Evolutionary conservation across 2,797 vertebrate genomes (phyloP), one percentile per base, ranked within the genome.

Genomic region (Toxotes lorentzi): DNA sequence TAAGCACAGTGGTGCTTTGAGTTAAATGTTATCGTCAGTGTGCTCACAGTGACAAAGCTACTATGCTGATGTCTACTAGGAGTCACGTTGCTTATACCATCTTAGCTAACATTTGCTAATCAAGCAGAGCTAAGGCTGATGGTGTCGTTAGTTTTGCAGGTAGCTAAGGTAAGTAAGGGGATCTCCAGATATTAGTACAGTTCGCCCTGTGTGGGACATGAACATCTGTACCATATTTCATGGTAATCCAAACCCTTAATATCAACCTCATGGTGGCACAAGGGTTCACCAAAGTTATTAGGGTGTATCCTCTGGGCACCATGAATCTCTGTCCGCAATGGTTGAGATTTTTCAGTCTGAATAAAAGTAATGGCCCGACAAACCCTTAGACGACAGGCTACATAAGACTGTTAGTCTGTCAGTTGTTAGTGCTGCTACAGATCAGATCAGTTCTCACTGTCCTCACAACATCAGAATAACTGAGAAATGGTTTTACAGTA

Each of bases 401-500:
- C n/a, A 51, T 13, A 54, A 23, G 17, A 43, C 68, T 57, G 40
- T 40, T 41, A 23, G 45, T 61, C 40, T 34, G 40, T 61, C 40
- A 41, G 40, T 24, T 1, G 0, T 72, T n/a, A 10, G 7, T 23
- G 11, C 40, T 38, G 47, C 32, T 56, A 17, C 41, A 43, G 47
- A 56, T 50, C 64, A 30, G 41, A 59, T 43, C 61, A 38, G n/a
- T 50, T 34, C 48, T 64, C 67, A 50, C 48, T 35, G 23, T 53
- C 51, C 47, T 58, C 35, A 47, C 45, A 12, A 38, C n/a, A 81
- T 62, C 19, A 50, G 40, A 69, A 57, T 58, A 24, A 53, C 9
- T n/a, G 11, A 69, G 35, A n/a, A 61, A 60, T 35, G 5, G 13
- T 68, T 51, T 73, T 51, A 59, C 41, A 30, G 66, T 57, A 57